A percentile compares a stretch with the other conserved stretches of the same genome.
Evolutionary conservation across 2,797 vertebrate genomes (phyloP).

Genomic region (Sebastes reedi): DNA sequence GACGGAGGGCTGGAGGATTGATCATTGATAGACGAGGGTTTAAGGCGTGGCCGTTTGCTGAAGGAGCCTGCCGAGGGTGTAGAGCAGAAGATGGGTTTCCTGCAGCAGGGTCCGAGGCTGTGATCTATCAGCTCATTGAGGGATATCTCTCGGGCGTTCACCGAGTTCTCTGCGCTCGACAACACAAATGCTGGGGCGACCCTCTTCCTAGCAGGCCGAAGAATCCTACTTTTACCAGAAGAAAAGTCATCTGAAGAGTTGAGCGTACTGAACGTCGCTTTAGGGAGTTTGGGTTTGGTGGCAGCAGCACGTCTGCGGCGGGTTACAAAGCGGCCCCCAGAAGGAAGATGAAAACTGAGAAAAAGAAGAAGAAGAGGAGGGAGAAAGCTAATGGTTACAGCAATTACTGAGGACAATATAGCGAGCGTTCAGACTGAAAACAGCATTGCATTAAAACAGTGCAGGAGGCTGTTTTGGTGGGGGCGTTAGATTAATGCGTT

Average conservation of each 20-base stretch:
- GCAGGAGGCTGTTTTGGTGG: not conserved
- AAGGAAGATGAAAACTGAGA: constrained; percentile 36
- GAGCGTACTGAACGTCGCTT: constrained; percentile 8
- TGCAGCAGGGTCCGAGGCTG: constrained; percentile 25
- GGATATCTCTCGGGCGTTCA: constrained; percentile 49
- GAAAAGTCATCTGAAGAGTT: constrained; percentile 76
- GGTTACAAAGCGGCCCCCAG: constrained; percentile 72
- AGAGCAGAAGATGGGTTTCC: constrained; percentile 74
- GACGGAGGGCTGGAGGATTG: constrained; percentile 1
- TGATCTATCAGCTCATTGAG: constrained; percentile 52
- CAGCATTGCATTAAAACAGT: not conserved
- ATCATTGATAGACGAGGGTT: not conserved
- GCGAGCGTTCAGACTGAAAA: not conserved
- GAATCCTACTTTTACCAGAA: not conserved
- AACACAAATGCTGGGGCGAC: not conserved
- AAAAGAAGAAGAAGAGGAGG: not conserved
- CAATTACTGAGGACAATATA: not conserved
- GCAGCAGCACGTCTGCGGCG: constrained; percentile 49
- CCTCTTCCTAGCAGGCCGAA: not conserved
- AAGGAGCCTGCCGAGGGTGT: constrained; percentile 62
- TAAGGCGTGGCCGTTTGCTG: not conserved
- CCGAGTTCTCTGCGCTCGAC: constrained; percentile 50
- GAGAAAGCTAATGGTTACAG: not conserved
- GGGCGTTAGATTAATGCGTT: not conserved
- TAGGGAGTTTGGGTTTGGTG: constrained; percentile 11